A percentile compares a stretch with the other conserved stretches of the same genome.
Conservation (phyloP, 2,113 vertebrate species). For the Apistogramma diplotaenia region DNA sequence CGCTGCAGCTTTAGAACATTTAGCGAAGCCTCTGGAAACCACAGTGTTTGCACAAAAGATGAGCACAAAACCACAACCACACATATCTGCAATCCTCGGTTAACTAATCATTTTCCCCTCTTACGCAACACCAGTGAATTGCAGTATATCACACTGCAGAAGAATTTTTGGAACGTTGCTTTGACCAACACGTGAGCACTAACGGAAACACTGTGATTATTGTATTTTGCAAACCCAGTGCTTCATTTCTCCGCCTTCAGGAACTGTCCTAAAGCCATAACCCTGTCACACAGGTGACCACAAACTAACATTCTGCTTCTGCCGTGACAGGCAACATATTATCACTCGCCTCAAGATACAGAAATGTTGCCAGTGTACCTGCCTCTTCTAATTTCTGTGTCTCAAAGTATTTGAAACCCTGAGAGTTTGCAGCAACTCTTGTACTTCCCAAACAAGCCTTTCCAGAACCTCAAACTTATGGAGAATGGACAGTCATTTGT, state of each 20-base stretch:
- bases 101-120: not conserved
- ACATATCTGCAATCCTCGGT: not conserved
- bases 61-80: not conserved
- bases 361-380: not conserved
- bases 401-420: not conserved
- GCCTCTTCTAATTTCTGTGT: not conserved
- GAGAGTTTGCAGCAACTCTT: not conserved
- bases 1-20: not conserved
- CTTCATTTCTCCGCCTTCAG: conserved; percentile 16
- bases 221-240: not conserved
- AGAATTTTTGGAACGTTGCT: conserved; percentile 9
- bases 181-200: not conserved
- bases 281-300: conserved; percentile 24
- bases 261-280: conserved; percentile 3
- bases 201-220: conserved; percentile 49
- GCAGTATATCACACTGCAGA: not conserved
- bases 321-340: conserved; percentile 12
- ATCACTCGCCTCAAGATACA: not conserved
- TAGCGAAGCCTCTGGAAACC: not conserved
- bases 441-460: not conserved
- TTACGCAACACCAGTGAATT: not conserved
- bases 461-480: not conserved
- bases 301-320: conserved; percentile 32
- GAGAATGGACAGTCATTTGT: not conserved
- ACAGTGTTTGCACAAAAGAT: not conserved